Percentiles rank a stretch among this genome's conserved stretches.
Conservation (phyloP, 2,113 vertebrate species). For the Cryptoleucopteryx plumbea region DNA sequence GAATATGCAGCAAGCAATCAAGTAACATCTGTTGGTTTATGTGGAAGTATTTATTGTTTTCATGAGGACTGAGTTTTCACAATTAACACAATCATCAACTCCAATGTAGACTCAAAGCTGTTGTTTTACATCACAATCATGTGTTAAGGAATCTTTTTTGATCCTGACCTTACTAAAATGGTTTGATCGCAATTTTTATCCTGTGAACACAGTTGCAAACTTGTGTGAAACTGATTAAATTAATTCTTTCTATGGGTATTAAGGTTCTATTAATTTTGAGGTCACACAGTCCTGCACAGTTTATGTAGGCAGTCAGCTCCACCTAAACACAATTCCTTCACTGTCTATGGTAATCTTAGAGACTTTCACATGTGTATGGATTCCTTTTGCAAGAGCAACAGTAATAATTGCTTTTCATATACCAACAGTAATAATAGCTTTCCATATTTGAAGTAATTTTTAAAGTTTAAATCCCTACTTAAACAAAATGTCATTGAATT, state of each 20-base stretch:
- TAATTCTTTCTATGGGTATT: background rate
- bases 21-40: background rate
- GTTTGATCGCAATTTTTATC: background rate
- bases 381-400: background rate
- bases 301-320: background rate
- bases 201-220: background rate
- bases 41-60: background rate
- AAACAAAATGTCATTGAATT: background rate
- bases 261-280: background rate
- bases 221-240: background rate
- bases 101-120: background rate
- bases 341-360: background rate
- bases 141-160: background rate
- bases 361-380: rapidly evolving
- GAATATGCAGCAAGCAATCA: background rate
- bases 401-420: background rate
- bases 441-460: background rate
- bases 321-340: background rate
- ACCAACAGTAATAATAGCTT: background rate
- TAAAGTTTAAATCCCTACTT: background rate
- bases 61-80: background rate
- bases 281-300: background rate
- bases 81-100: background rate
- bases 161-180: background rate
- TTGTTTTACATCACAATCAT: background rate